Evolutionary conservation across 1,140 invertebrate genomes (phyloP), one percentile per base, ranked within the genome.

Genomic region (Camponotus floridanus): DNA sequence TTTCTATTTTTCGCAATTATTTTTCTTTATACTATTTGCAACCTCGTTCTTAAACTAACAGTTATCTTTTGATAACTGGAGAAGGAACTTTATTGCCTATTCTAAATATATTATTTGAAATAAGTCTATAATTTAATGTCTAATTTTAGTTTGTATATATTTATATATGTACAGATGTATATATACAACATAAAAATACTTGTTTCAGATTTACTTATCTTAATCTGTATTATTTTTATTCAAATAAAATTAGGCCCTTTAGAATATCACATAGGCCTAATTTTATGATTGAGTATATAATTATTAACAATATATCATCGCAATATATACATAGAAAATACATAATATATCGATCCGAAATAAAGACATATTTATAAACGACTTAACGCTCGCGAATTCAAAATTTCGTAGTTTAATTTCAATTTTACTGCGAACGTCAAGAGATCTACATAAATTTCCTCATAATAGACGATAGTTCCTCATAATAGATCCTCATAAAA

Each of bases 41-140:
- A 79, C 67, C 51, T 76, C 61, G 88, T 70, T 89, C 92, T 92
- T 94, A 94, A 81, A 89, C 93, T 93, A 93, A 91, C 18, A 51
- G 48, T 94, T 91, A 94, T 94, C 92, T 94, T 91, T 94, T 95
- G 48, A 51, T 18, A 51, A 51, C 48, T 51, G 3, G 18, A 95
- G 94, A 51, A 95, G 94, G 94, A 95, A 95, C 94, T 95, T 95
- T 93, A 95, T 95, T 94, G 94, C 94, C 93, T 95, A 90, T 92
- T 94, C 93, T 95, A 93, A 86, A 89, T 92, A 93, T 91, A 91
- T 93, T 89, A 91, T 90, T n/a, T n/a, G n/a, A n/a, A n/a, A n/a
- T n/a, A n/a, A n/a, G n/a, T n/a, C n/a, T n/a, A n/a, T n/a, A n/a
- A n/a, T n/a, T n/a, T n/a, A n/a, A n/a, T 61, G 2, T 68, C 87